Percentiles rank a stretch among this genome's conserved stretches.
These are phyloP conservation scores for Cantharis nigra DNA, from an alignment of 2,888 invertebrate genomes.

Conservation along the genomic window DNA sequence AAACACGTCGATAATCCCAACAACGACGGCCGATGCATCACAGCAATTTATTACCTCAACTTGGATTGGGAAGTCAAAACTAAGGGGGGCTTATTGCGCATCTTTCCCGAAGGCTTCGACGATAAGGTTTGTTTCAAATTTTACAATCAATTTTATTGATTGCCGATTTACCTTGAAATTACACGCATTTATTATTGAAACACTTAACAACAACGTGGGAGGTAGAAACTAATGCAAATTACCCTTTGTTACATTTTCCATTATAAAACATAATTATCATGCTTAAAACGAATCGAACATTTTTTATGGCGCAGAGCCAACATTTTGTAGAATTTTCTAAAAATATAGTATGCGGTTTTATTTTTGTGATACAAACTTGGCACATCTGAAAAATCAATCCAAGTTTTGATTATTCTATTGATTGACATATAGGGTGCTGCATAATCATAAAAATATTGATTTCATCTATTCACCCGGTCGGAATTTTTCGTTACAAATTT, in stretches of 20 bases:
- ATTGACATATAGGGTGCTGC: neutral
- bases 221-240: neutral
- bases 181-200: neutral
- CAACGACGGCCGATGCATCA: slow-evolving; percentile 94
- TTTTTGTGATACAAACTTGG: neutral
- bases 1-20: slow-evolving; percentile 98
- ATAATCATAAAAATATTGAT: neutral
- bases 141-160: neutral
- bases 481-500: too few relatives aligned
- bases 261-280: neutral
- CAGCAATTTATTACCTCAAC: slow-evolving; percentile 97
- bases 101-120: slow-evolving; percentile 85
- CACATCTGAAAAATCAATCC: neutral
- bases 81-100: slow-evolving; percentile 86
- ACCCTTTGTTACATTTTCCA: neutral
- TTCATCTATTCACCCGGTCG: neutral
- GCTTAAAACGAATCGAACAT: neutral
- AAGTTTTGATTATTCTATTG: neutral
- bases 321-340: neutral
- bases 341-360: neutral
- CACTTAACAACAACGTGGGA: neutral
- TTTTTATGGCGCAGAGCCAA: neutral
- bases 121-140: slow-evolving; percentile 60
- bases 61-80: slow-evolving; percentile 87
- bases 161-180: neutral